Conservation (phyloP, 2,888 invertebrate species). For the Proisotoma minuta region DNA sequence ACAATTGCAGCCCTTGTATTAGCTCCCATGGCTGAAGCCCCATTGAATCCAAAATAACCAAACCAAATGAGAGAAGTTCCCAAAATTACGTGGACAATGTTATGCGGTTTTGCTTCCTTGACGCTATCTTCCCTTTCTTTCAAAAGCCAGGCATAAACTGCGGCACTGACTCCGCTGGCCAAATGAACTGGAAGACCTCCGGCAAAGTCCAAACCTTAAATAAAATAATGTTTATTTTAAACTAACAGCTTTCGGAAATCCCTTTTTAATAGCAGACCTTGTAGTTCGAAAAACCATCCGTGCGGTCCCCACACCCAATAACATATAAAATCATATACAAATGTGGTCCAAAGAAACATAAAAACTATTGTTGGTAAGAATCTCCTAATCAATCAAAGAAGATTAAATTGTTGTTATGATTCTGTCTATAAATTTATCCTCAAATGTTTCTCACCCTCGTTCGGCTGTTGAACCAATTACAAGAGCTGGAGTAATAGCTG, state of each 20-base stretch:
- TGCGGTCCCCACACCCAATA: slow-evolving; percentile 16
- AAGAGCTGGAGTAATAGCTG: neutral
- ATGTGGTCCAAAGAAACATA: slow-evolving; percentile 9
- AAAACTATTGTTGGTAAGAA: slow-evolving; percentile 3
- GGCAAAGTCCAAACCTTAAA: slow-evolving; percentile 17
- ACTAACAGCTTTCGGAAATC: neutral
- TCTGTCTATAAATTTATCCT: too few relatives aligned
- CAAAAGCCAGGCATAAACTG: slow-evolving; percentile 13
- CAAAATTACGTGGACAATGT: slow-evolving; percentile 16
- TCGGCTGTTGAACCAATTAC: slow-evolving; percentile 7
- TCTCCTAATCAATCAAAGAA: too few relatives aligned
- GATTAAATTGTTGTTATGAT: too few relatives aligned
- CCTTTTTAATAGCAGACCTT: neutral
- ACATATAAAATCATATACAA: slow-evolving; percentile 3
- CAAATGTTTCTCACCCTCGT: too few relatives aligned
- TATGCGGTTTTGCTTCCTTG: slow-evolving; percentile 13
- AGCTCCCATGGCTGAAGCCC: slow-evolving; percentile 15
- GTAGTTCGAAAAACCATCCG: slow-evolving; percentile 10
- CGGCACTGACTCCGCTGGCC: slow-evolving; percentile 11
- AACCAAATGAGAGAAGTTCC: slow-evolving; percentile 21
- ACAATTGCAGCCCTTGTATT: slow-evolving; percentile 4
- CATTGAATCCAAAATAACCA: slow-evolving; percentile 19
- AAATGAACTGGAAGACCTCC: slow-evolving; percentile 21
- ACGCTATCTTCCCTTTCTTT: neutral
- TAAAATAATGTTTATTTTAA: neutral